Conservation (phyloP, 2,888 invertebrate species). For the Fragum whitleyi region DNA sequence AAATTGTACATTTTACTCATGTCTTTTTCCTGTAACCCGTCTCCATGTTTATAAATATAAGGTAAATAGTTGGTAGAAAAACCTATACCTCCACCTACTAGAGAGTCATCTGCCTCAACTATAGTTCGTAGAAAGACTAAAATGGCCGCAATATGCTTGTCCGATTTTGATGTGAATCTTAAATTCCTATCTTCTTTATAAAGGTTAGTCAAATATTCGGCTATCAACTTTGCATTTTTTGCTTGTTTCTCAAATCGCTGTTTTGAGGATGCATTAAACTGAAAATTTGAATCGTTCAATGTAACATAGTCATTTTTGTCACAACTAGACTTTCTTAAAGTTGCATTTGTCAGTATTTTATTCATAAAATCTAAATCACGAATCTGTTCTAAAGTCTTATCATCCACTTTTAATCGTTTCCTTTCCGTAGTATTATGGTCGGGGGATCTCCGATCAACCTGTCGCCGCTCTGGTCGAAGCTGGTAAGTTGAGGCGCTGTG, state of each 20-base stretch:
- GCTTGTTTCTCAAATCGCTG: slow-evolving; percentile 55
- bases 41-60: slow-evolving; percentile 66
- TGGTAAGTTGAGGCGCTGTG: slow-evolving; percentile 26
- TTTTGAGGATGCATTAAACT: slow-evolving; percentile 53
- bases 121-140: slow-evolving; percentile 68
- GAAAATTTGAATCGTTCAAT: slow-evolving; percentile 60
- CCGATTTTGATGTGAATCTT: slow-evolving; percentile 36
- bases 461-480: slow-evolving; percentile 15
- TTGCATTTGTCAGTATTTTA: slow-evolving; percentile 35
- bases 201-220: slow-evolving; percentile 56
- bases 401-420: slow-evolving; percentile 26
- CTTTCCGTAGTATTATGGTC: neutral
- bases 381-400: slow-evolving; percentile 50
- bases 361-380: slow-evolving; percentile 61
- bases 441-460: neutral
- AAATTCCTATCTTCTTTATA: slow-evolving; percentile 36
- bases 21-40: slow-evolving; percentile 42
- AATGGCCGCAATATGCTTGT: slow-evolving; percentile 48
- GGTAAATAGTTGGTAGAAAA: slow-evolving; percentile 74
- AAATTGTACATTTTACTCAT: slow-evolving; percentile 53
- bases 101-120: slow-evolving; percentile 67
- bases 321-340: slow-evolving; percentile 34
- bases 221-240: slow-evolving; percentile 49
- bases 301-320: slow-evolving; percentile 49
- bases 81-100: slow-evolving; percentile 76